Evolutionary conservation across 2,113 vertebrate genomes (phyloP).

Genomic region (Potamarius usumacintae): DNA sequence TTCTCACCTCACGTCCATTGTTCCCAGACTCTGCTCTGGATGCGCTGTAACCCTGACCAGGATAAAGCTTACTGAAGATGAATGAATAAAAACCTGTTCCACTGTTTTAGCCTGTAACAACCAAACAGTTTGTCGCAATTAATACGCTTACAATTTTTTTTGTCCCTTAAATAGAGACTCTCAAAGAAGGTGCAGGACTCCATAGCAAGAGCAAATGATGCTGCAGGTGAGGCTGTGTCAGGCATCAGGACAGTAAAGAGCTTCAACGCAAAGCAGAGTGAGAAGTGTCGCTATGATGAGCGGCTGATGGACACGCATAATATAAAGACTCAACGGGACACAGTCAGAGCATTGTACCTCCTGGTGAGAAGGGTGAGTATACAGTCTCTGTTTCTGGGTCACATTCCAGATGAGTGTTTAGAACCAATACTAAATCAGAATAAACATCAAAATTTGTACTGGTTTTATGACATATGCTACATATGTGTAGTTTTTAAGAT

Average conservation of each 20-base stretch:
- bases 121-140: background rate
- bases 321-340: constrained; percentile 66
- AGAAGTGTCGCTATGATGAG: constrained; percentile 70
- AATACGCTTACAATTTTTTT: no score
- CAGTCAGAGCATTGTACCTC: constrained; percentile 63
- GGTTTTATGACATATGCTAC: background rate
- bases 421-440: no score
- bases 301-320: constrained; percentile 66
- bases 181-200: constrained; percentile 72
- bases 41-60: background rate
- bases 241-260: constrained; percentile 75
- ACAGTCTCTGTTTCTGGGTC: background rate
- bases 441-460: background rate
- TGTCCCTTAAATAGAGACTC: constrained; percentile 57
- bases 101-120: background rate
- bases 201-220: constrained; percentile 67
- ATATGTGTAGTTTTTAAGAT: background rate
- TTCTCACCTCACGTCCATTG: background rate
- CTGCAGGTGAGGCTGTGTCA: constrained; percentile 75
- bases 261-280: constrained; percentile 73
- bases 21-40: background rate
- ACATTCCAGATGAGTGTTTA: background rate
- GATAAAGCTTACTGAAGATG: background rate
- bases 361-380: constrained; percentile 71
- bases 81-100: background rate